phyloP scores from a whole-genome alignment of 2,113 vertebrate species.

The Pomatostomus ruficeps region DNA sequence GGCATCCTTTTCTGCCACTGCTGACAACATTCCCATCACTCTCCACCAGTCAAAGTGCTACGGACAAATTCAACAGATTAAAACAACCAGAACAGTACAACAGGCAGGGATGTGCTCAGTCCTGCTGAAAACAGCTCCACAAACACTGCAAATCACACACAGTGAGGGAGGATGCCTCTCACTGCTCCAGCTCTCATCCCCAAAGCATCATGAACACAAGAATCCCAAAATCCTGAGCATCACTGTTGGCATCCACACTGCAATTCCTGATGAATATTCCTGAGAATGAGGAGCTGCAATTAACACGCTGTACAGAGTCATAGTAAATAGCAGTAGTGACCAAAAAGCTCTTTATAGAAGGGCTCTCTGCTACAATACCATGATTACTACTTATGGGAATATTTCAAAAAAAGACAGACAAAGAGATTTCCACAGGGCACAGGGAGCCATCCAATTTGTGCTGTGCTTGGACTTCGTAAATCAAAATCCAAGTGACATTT shows the following conservation, averaged over 20 bases:
- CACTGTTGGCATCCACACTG: neutral
- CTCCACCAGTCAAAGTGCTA: constrained; percentile 39
- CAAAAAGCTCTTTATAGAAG: neutral
- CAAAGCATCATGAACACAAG: neutral
- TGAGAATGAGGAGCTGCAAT: neutral
- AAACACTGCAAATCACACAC: neutral
- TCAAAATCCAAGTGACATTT: neutral
- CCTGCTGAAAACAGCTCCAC: neutral
- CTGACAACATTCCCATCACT: constrained; percentile 1
- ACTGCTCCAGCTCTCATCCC: neutral
- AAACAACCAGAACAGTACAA: neutral
- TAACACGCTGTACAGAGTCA: neutral
- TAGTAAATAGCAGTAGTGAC: neutral
- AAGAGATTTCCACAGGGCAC: neutral
- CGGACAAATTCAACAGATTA: neutral
- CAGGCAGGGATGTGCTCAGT: neutral
- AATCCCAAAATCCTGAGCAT: neutral
- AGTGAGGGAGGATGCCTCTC: neutral
- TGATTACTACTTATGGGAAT: neutral
- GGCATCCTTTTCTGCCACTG: constrained; percentile 15
- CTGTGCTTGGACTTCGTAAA: neutral
- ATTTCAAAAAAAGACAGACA: neutral
- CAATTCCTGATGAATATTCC: neutral
- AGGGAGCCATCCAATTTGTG: neutral
- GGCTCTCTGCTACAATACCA: neutral